Conservation (phyloP, 1,140 invertebrate genomes). For the Bombus turneri region DNA sequence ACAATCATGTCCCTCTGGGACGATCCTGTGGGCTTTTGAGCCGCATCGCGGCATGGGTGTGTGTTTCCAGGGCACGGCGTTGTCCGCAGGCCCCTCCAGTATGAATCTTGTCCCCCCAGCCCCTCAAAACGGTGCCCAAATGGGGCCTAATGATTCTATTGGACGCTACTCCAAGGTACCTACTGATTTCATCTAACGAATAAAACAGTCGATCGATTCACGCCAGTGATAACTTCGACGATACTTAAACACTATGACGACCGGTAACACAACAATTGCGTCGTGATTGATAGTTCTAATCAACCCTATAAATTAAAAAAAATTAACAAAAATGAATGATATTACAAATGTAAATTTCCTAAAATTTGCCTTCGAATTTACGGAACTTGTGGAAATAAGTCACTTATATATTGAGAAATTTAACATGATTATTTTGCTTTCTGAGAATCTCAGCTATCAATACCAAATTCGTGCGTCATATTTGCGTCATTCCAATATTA, state of each 20-base stretch:
- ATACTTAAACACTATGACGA: background rate
- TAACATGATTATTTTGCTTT: too few species aligned
- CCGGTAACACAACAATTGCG: background rate
- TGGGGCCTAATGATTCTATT: slow-evolving; percentile 69
- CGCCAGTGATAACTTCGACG: background rate
- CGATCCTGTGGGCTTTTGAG: slow-evolving; percentile 63
- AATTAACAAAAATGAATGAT: background rate
- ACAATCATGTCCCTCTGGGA: slow-evolving; percentile 25
- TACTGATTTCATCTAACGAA: slow-evolving; percentile 66
- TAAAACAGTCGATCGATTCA: slow-evolving; percentile 2
- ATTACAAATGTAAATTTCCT: background rate
- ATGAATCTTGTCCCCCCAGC: slow-evolving; percentile 71
- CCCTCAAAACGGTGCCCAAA: slow-evolving; percentile 67
- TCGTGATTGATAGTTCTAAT: background rate
- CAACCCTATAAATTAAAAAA: background rate
- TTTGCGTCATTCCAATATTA: too few species aligned
- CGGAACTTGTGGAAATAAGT: too few species aligned
- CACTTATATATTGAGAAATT: background rate
- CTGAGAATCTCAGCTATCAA: too few species aligned
- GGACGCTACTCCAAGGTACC: slow-evolving; percentile 72
- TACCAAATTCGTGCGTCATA: too few species aligned
- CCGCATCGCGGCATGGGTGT: slow-evolving; percentile 67
- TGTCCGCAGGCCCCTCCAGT: slow-evolving; percentile 68
- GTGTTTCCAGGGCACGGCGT: slow-evolving; percentile 72
- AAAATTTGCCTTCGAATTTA: background rate